Base-by-base conservation (phyloP, 2,113 vertebrate genomes). In the Cebus imitator region DNA sequence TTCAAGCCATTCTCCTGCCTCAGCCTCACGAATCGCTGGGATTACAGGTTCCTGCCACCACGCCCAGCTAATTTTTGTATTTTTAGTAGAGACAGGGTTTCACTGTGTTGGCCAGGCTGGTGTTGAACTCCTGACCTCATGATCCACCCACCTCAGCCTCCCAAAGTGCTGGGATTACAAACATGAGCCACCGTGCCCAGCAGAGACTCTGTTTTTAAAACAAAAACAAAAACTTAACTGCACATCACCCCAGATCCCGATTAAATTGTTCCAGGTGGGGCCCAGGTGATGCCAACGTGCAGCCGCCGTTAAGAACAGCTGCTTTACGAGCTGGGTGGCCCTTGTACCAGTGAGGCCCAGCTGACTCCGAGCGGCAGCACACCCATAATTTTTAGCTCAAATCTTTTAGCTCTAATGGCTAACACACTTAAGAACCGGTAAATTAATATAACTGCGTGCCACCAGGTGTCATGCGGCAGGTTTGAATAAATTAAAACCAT, bases 401-500 rank as follows among this genome's bases (percentile, higher is more conserved):
- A 40, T 27, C 18, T 93, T 95, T 75, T 86, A 73, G 73, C 75
- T 70, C 93, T n/a, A 82, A 86, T 21, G 91, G 52, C 48, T 86
- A 91, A 50, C 45, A 61, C 6, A 48, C 27, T 81, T 30, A 57
- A 81, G 64, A 81, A 48, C 11, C 1, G 45, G 92, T 85, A 94
- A 87, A 50, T 72, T 43, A 50, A 72, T 43, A 14, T n/a, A 86
- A 61, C 61, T 18, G 18, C 72, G 78, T 79, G 52, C 45, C 68
- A 91, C n/a, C n/a, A 95, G 32, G 30, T 83, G 13, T 83, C 84
- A 45, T 3, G 9, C 21, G 79, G 78, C 17, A 95, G 13, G 88
- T 83, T n/a, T 57, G 20, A 35, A 37, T 40, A 90, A 58, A 87
- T 75, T 37, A 75, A 64, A 64, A 64, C 84, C 64, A 80, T 88